These are phyloP conservation scores for Alauda arvensis DNA, from an alignment of 2,797 vertebrate genomes.

Conservation along the genomic window DNA sequence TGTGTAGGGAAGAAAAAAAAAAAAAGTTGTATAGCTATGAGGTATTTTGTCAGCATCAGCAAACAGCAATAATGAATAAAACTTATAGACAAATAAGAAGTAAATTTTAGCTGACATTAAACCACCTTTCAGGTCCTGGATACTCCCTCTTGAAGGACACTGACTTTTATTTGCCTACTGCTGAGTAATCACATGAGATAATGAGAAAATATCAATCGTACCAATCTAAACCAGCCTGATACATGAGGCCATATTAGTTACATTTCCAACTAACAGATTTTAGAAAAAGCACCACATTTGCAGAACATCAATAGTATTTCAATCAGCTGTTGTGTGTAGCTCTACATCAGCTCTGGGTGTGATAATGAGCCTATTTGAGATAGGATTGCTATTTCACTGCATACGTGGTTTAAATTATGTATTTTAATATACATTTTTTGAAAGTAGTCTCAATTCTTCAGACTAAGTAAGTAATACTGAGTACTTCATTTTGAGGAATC, in stretches of 20 bases:
- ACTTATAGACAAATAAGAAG: background rate
- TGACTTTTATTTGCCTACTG: background rate
- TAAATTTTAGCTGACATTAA: background rate
- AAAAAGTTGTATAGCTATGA: background rate
- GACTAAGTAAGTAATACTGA: background rate
- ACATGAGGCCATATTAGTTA: background rate
- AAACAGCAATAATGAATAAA: background rate
- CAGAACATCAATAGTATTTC: background rate
- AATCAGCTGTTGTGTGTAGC: accelerated
- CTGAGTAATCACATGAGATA: background rate
- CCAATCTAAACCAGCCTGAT: background rate
- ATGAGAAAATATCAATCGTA: background rate
- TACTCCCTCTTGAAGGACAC: background rate
- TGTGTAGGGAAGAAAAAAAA: background rate
- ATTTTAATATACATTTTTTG: background rate
- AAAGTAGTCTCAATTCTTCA: background rate
- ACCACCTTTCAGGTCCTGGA: background rate
- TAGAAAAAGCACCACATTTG: background rate
- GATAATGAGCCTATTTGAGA: background rate
- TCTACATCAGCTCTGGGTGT: background rate
- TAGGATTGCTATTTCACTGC: background rate
- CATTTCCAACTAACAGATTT: background rate
- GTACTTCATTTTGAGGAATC: background rate
- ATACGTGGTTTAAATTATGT: background rate
- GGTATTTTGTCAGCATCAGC: background rate